Percentiles rank a stretch among this genome's conserved stretches.
Conservation (phyloP, 2,888 invertebrate species). For the Odiellus spinosus region DNA sequence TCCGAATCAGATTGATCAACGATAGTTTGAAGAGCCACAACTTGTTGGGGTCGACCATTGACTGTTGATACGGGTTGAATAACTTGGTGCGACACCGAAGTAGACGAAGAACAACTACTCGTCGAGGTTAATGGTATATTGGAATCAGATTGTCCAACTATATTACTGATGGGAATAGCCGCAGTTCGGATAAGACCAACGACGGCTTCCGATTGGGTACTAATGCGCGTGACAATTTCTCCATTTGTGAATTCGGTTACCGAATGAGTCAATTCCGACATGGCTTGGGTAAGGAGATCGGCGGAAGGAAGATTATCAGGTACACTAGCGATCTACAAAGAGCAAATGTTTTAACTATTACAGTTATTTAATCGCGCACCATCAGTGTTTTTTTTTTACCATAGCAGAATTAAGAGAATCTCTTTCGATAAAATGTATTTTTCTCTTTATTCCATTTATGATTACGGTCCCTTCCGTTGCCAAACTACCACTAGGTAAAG, state of each 20-base stretch:
- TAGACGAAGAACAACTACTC: slow-evolving; percentile 5
- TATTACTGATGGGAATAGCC: too few relatives aligned
- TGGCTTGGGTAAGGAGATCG: slow-evolving; percentile 34
- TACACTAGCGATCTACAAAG: slow-evolving; percentile 1
- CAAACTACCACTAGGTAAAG: slow-evolving; percentile 1
- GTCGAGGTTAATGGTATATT: slow-evolving; percentile 8
- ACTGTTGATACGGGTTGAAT: background rate
- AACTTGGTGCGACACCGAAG: slow-evolving; percentile 1
- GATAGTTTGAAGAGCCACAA: slow-evolving; percentile 3
- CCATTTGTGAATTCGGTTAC: slow-evolving; percentile 11
- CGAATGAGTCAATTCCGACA: slow-evolving; percentile 29
- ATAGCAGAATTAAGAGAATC: slow-evolving; percentile 10
- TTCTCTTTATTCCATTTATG: slow-evolving; percentile 13
- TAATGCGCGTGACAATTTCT: slow-evolving; percentile 6
- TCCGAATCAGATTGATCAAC: slow-evolving; percentile 3
- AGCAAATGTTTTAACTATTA: too few relatives aligned
- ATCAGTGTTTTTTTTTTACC: too few relatives aligned
- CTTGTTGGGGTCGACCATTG: background rate
- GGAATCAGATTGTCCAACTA: slow-evolving; percentile 2
- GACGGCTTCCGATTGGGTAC: slow-evolving; percentile 10
- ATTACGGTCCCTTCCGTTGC: slow-evolving; percentile 8
- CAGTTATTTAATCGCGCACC: too few relatives aligned
- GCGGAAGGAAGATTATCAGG: slow-evolving; percentile 22
- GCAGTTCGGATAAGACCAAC: slow-evolving; percentile 5
- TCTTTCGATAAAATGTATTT: slow-evolving; percentile 14